Evolutionary conservation across 2,888 invertebrate genomes (phyloP), one percentile per base, ranked within the genome.

Genomic region (Drosophila paucipuncta): DNA sequence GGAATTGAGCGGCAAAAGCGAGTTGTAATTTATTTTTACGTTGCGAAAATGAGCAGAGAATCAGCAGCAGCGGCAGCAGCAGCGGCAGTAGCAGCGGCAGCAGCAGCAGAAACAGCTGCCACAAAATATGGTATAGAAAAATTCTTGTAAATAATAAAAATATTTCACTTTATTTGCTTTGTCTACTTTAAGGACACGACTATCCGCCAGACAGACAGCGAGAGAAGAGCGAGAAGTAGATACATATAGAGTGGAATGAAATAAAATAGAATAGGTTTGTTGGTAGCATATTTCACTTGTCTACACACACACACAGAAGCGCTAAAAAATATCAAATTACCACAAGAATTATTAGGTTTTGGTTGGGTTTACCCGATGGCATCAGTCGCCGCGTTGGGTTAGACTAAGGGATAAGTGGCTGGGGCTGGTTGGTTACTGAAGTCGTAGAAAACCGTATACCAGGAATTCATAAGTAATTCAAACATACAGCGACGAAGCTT

Each of bases 91-190:
- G 37, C 41, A 68, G 37, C 33, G 43, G 39, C 28, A 28, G 2
- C 28, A n/a, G 30, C 52, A 13, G 16, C 7, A 28, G 49, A 50
- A 68, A 73, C 49, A 28, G 68, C 68, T 62, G 80, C 61, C 68
- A 78, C 65, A 80, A 68, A 59, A 64, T 60, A 49, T 55, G 57
- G n/a, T 22, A 61, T 22, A 72, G 55, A 67, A 68, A 77, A 75
- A 66, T 52, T 70, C 75, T 69, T 80, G 80, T 80, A 80, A 80
- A 82, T 77, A 82, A 82, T 83, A 79, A 80, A 82, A 83, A 80
- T 82, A 80, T 82, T 82, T 80, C 73, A 80, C 75, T 82, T 82
- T 82, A 82, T 80, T 82, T 80, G 71, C 81, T 54, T 52, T 57
- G 80, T 80, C 83, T 69, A 63, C 82, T 79, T 79, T 65, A 76